Percentiles rank a stretch among this genome's conserved stretches.
These are phyloP conservation scores for Electrona antarctica DNA, from an alignment of 2,113 vertebrate genomes.

Conservation along the genomic window DNA sequence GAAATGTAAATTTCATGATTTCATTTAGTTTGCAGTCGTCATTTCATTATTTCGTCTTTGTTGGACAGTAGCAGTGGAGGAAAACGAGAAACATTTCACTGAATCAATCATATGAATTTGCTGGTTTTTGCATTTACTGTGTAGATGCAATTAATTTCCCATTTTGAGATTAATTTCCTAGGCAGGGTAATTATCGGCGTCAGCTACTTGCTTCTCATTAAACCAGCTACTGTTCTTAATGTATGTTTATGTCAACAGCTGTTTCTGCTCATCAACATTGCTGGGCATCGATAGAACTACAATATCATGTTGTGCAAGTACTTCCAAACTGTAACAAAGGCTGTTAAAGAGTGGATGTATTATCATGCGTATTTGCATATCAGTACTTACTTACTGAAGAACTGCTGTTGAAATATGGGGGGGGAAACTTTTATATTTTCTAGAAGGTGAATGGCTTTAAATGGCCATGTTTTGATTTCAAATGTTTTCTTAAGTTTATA, in stretches of 20 bases:
- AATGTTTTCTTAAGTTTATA: conserved; percentile 59
- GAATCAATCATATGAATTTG: conserved; percentile 26
- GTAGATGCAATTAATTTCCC: conserved; percentile 43
- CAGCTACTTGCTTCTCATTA: conserved; percentile 53
- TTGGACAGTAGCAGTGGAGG: background rate
- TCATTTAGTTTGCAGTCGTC: background rate
- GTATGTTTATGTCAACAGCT: conserved; percentile 63
- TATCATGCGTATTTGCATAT: conserved; percentile 62
- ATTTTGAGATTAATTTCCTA: conserved; percentile 52
- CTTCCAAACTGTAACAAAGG: conserved; percentile 58
- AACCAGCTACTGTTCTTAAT: conserved; percentile 56
- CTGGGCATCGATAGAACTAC: conserved; percentile 49
- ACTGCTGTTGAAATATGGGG: conserved; percentile 50
- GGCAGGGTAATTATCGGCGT: conserved; percentile 54
- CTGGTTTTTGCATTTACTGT: conserved; percentile 32
- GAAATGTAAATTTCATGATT: background rate
- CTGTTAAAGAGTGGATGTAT: conserved; percentile 63
- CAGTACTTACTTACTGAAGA: conserved; percentile 52
- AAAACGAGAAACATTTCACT: no score
- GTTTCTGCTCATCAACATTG: conserved; percentile 53
- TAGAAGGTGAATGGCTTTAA: conserved; percentile 50
- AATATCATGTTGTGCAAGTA: conserved; percentile 49
- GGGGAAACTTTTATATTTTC: conserved; percentile 45
- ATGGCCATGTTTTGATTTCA: conserved; percentile 50
- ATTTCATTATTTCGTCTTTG: background rate